phyloP scores from a whole-genome alignment of 2,113 vertebrate genomes.

The Anthoscopus minutus region DNA sequence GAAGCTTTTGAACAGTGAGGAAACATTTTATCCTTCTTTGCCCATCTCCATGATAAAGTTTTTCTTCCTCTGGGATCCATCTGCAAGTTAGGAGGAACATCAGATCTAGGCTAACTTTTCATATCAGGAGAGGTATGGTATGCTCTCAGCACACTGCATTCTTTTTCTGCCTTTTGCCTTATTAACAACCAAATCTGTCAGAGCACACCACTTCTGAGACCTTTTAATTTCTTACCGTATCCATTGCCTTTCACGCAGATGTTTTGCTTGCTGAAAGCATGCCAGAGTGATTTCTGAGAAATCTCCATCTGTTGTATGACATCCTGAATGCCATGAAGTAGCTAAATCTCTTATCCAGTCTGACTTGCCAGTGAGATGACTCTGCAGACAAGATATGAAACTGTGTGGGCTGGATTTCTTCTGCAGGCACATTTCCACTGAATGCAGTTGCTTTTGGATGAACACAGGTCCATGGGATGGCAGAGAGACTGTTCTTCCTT shows the following conservation, averaged over 20 bases:
- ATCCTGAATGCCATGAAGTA: neutral
- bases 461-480: neutral
- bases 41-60: neutral
- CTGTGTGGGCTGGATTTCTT: neutral
- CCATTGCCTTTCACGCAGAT: neutral
- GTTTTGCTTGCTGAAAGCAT: neutral
- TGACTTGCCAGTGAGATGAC: neutral
- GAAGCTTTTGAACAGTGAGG: neutral
- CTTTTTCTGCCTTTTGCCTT: neutral
- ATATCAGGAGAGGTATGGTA: neutral
- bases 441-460: neutral
- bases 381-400: neutral
- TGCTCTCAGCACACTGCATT: neutral
- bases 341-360: neutral
- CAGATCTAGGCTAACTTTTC: neutral
- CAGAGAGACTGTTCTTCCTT: neutral
- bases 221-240: neutral
- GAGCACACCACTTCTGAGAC: neutral
- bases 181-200: neutral
- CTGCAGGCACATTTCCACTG: neutral
- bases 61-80: neutral
- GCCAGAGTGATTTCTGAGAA: constrained; percentile 14
- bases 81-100: neutral
- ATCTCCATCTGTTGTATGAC: neutral
- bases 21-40: neutral